These are phyloP conservation scores for Trematocara variabile DNA, from an alignment of 2,113 vertebrate species.

Conservation along the genomic window DNA sequence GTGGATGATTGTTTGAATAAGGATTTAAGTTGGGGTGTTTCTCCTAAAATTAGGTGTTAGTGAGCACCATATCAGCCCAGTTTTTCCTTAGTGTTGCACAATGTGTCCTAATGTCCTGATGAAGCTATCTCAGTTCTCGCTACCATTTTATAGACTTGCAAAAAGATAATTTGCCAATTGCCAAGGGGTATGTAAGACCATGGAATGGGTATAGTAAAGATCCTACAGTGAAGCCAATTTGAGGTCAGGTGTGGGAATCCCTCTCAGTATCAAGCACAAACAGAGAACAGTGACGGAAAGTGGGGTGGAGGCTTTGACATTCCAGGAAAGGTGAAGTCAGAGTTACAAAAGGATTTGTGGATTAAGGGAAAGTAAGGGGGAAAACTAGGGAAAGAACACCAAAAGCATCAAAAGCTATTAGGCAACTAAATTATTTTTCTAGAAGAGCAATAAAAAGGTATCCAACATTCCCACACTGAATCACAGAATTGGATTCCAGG, in stretches of 20 bases:
- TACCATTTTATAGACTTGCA: constrained; percentile 6
- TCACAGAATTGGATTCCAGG: constrained; percentile 29
- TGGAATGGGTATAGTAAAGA: background rate
- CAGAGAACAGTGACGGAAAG: background rate
- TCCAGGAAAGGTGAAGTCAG: constrained; percentile 33
- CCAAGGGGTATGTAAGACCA: constrained; percentile 12
- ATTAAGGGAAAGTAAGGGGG: background rate
- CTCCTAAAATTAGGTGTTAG: constrained; percentile 47
- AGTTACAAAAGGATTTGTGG: constrained; percentile 15
- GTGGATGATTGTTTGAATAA: constrained; percentile 39
- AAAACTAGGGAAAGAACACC: background rate
- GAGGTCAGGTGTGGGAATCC: constrained; percentile 43
- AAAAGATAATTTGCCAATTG: background rate
- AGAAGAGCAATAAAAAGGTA: constrained; percentile 40
- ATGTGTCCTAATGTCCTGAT: constrained; percentile 52
- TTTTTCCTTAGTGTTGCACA: constrained; percentile 23
- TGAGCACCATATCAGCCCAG: constrained; percentile 18
- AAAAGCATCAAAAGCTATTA: constrained; percentile 35
- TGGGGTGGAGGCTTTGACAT: constrained; percentile 17
- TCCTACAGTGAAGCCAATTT: constrained; percentile 8
- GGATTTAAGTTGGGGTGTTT: constrained; percentile 36
- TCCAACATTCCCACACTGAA: constrained; percentile 33
- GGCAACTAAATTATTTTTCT: constrained; percentile 36
- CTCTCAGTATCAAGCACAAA: background rate
- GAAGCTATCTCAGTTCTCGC: constrained; percentile 36